phyloP scores from a whole-genome alignment of 2,888 invertebrate species.

The Pachliopta kotzebuea region DNA sequence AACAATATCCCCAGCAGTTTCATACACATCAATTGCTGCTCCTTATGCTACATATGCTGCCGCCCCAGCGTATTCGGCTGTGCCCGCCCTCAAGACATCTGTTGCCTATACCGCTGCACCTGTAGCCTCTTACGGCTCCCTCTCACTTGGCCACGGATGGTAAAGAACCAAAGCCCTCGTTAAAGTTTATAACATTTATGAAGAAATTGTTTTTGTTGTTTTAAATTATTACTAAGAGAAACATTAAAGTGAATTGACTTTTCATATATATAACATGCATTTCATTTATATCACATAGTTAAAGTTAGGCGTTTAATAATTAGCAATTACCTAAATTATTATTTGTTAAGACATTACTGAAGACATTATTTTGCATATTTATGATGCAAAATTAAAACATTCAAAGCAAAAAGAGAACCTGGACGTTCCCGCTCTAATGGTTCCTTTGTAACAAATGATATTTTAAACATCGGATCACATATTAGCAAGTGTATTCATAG shows the following conservation, averaged over 20 bases:
- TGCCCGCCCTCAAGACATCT: slow-evolving; percentile 38
- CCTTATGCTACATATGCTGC: slow-evolving; percentile 26
- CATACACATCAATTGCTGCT: slow-evolving; percentile 33
- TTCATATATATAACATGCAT: slow-evolving; percentile 11
- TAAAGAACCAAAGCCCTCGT: slow-evolving; percentile 38
- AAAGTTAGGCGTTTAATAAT: not conserved
- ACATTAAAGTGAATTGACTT: slow-evolving; percentile 25
- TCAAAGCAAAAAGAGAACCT: too few species aligned
- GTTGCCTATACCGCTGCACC: slow-evolving; percentile 32
- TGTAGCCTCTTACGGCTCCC: slow-evolving; percentile 34
- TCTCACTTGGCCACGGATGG: slow-evolving; percentile 45
- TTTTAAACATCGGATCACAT: too few species aligned
- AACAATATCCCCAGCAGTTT: slow-evolving; percentile 11
- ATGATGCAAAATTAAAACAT: too few species aligned
- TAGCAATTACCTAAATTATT: not conserved
- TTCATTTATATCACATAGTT: slow-evolving; percentile 4
- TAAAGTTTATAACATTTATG: slow-evolving; percentile 28
- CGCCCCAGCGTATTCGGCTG: slow-evolving; percentile 34
- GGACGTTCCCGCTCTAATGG: too few species aligned
- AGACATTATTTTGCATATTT: not conserved
- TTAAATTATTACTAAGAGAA: slow-evolving; percentile 27
- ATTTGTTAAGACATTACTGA: not conserved
- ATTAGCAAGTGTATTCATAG: too few species aligned
- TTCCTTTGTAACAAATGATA: too few species aligned
- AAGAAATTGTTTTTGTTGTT: slow-evolving; percentile 26